Conservation (phyloP, 2,113 vertebrate genomes). For the Pogonocichla stellata region DNA sequence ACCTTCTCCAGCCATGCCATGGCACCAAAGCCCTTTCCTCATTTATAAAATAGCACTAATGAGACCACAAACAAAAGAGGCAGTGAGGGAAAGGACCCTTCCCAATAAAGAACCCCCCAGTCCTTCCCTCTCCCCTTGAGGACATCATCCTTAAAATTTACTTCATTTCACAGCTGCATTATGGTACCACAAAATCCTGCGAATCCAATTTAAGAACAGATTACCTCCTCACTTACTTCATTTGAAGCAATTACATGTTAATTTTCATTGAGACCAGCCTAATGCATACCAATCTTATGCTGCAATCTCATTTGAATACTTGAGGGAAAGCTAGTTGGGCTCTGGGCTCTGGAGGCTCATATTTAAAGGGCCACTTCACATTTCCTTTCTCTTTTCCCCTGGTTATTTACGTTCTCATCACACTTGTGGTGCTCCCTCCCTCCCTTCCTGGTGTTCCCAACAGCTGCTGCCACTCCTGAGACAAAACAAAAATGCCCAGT, state of each 20-base stretch:
- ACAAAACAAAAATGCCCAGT: background rate
- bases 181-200: slow-evolving; percentile 86
- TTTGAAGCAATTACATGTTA: slow-evolving; percentile 91
- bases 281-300: slow-evolving; percentile 87
- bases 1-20: background rate
- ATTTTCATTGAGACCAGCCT: slow-evolving; percentile 88
- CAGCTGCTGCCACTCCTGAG: background rate
- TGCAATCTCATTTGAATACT: slow-evolving; percentile 86
- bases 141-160: slow-evolving; percentile 84
- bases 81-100: background rate
- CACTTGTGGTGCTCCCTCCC: background rate
- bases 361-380: slow-evolving; percentile 81
- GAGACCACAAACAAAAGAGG: background rate
- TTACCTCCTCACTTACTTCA: slow-evolving; percentile 90
- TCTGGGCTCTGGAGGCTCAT: slow-evolving; percentile 73
- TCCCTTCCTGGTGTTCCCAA: background rate
- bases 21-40: background rate
- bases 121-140: slow-evolving; percentile 73
- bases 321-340: slow-evolving; percentile 74
- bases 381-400: slow-evolving; percentile 43
- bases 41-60: background rate
- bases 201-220: slow-evolving; percentile 90
- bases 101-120: background rate
- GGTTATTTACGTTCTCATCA: slow-evolving; percentile 6
- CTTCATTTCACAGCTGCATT: slow-evolving; percentile 87